Conservation (phyloP, 2,797 vertebrate genomes). For the Spatula clypeata region DNA sequence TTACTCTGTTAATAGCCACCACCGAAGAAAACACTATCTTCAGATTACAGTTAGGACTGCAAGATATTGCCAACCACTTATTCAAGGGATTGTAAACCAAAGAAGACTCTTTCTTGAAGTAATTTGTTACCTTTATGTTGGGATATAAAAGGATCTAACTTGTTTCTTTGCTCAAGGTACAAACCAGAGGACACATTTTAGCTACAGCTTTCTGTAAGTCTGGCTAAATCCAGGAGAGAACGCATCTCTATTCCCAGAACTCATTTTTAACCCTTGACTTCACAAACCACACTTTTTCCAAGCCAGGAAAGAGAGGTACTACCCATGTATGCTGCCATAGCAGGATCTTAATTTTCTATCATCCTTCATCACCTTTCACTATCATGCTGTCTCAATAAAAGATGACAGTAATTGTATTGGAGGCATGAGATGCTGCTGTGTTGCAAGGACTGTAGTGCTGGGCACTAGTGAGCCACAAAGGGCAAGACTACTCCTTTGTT, state of each 20-base stretch:
- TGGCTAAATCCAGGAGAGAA: background rate
- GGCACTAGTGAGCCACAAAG: background rate
- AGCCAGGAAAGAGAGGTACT: background rate
- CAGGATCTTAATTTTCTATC: background rate
- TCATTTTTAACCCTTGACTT: background rate
- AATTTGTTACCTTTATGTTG: background rate
- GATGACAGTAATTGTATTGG: background rate
- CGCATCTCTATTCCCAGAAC: background rate
- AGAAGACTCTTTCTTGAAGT: background rate
- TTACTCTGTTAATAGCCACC: background rate
- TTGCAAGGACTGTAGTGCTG: background rate
- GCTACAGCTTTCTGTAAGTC: background rate
- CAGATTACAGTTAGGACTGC: background rate
- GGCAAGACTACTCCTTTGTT: background rate
- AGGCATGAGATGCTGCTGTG: background rate
- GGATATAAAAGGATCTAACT: background rate
- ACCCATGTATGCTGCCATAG: background rate
- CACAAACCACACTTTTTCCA: fast-evolving
- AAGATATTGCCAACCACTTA: background rate
- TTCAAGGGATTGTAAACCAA: background rate
- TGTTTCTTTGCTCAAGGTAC: background rate
- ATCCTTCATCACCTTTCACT: background rate
- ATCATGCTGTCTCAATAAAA: background rate
- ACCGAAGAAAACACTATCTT: background rate
- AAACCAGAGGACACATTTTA: background rate